Percentiles rank a stretch among this genome's conserved stretches.
phyloP scores from a whole-genome alignment of 1,140 invertebrate genomes.

The Mizuhopecten yessoensis region DNA sequence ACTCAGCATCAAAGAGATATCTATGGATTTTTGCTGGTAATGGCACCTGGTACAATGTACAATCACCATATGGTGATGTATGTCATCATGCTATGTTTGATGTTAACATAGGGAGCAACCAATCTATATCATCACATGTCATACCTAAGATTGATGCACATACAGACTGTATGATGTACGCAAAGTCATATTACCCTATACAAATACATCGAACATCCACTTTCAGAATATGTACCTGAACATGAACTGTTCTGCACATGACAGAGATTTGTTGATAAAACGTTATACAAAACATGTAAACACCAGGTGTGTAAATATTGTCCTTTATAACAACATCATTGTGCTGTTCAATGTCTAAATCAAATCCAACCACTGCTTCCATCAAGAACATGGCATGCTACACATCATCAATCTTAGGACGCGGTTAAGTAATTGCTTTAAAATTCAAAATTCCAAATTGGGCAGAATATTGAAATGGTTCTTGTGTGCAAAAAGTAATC shows the following conservation, averaged over 20 bases:
- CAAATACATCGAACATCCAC: no score
- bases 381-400: background rate
- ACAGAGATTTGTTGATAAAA: background rate
- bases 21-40: background rate
- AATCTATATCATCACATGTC: background rate
- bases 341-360: background rate
- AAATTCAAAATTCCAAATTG: background rate
- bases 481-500: background rate
- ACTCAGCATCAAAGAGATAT: background rate
- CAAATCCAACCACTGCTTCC: background rate
- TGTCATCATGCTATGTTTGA: background rate
- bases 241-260: no score
- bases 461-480: background rate
- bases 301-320: background rate
- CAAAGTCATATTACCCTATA: background rate
- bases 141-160: background rate
- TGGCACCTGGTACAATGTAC: background rate
- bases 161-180: background rate
- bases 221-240: no score
- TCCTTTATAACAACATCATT: background rate
- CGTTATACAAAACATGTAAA: background rate
- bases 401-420: background rate
- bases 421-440: background rate
- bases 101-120: background rate
- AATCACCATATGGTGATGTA: background rate